Percentiles rank a stretch among this genome's conserved stretches.
Conservation (phyloP, 2,113 vertebrate species). For the Argyrosomus japonicus region DNA sequence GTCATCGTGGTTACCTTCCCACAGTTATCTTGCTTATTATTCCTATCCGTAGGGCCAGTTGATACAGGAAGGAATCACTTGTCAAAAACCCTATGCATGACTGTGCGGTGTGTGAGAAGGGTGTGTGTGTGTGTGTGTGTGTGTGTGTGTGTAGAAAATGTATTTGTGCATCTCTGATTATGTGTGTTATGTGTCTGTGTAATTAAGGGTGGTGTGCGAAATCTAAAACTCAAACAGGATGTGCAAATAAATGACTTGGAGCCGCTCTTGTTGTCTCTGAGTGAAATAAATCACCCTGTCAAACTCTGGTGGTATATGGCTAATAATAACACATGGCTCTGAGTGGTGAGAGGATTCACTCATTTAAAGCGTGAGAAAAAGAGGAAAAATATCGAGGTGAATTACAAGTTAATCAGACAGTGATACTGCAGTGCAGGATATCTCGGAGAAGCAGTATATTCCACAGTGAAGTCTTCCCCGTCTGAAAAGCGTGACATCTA, state of each 20-base stretch:
- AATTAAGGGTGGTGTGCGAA: constrained; percentile 73
- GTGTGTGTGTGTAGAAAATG: constrained; percentile 22
- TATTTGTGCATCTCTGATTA: constrained; percentile 66
- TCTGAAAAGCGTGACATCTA: constrained; percentile 38
- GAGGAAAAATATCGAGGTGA: constrained; percentile 47
- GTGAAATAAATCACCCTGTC: constrained; percentile 82
- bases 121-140: constrained; percentile 34
- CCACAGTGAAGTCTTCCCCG: constrained; percentile 3
- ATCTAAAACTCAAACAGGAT: constrained; percentile 80
- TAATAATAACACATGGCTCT: constrained; percentile 73
- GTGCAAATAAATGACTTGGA: constrained; percentile 71
- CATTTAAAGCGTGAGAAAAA: constrained; percentile 74
- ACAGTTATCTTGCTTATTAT: constrained; percentile 53
- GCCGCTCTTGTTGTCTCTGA: constrained; percentile 58
- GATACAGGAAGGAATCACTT: constrained; percentile 68
- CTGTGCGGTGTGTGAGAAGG: constrained; percentile 47
- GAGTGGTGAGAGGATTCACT: constrained; percentile 59
- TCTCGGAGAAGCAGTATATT: constrained; percentile 26
- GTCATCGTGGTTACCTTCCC: constrained; percentile 46
- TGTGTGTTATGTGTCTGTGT: constrained; percentile 52
- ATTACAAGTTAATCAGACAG: constrained; percentile 53
- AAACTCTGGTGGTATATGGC: constrained; percentile 61
- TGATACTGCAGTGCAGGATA: constrained; percentile 29
- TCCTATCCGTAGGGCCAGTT: constrained; percentile 49
- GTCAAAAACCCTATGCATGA: constrained; percentile 46